These are phyloP conservation scores for Oreochromis niloticus DNA, from an alignment of 2,113 vertebrate species.

Conservation along the genomic window DNA sequence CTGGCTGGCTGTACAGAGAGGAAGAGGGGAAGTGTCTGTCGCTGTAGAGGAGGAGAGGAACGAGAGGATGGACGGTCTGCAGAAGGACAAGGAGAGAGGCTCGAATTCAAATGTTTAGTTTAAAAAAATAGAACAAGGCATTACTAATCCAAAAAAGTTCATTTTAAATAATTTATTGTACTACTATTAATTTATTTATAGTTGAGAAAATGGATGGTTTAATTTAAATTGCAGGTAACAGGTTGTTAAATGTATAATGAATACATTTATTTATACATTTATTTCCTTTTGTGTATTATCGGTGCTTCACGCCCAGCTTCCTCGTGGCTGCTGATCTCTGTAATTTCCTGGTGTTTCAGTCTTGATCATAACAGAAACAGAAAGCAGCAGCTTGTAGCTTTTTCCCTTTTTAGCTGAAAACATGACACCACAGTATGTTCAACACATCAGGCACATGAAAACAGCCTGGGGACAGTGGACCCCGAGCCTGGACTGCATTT, in stretches of 20 bases:
- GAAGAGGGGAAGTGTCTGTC: constrained; percentile 8
- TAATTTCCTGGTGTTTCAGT: not conserved
- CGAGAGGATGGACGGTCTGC: constrained; percentile 42
- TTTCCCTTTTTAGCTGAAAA: not conserved
- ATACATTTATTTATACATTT: not conserved
- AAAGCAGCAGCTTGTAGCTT: not conserved
- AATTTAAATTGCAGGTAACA: not conserved
- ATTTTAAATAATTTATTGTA: not conserved
- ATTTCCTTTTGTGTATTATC: not conserved
- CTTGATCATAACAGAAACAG: not conserved
- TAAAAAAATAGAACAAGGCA: not conserved
- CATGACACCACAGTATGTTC: fast-evolving
- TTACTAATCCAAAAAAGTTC: fast-evolving
- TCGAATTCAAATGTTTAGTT: not conserved
- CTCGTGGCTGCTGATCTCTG: not conserved
- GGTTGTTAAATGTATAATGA: not conserved
- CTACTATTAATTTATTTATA: not conserved
- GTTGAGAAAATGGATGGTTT: not conserved
- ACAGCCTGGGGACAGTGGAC: not conserved
- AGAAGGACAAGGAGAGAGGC: not conserved
- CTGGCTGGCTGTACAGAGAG: constrained; percentile 21
- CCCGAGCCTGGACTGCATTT: not conserved
- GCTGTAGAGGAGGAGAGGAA: constrained; percentile 70
- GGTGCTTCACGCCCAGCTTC: not conserved
- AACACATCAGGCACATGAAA: not conserved